Conservation (phyloP, 1,140 invertebrate genomes). For the Drosophila sturtevanti region DNA sequence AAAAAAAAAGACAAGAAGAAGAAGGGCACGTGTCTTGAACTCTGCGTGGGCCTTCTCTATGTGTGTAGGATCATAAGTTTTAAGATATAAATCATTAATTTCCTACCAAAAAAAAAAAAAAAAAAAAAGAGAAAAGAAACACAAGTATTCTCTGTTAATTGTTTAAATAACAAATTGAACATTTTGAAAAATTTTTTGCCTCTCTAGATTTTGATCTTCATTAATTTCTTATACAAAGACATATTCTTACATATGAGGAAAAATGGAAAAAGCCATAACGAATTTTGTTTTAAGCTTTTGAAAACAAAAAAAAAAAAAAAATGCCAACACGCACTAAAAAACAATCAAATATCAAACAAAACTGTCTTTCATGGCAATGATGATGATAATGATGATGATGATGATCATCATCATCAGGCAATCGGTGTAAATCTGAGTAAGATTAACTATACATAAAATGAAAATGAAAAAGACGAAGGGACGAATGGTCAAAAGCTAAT, state of each 20-base stretch:
- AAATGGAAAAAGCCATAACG: constrained; percentile 42
- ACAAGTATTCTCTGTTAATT: neutral
- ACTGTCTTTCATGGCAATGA: constrained; percentile 32
- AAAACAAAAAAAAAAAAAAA: constrained; percentile 37
- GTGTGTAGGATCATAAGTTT: constrained; percentile 3
- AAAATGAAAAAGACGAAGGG: constrained; percentile 33
- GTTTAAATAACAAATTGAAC: constrained; percentile 1
- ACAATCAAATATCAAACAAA: neutral
- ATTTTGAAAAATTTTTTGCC: neutral
- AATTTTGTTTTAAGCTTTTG: constrained; percentile 55
- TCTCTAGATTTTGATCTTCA: constrained; percentile 26
- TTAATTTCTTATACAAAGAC: constrained; percentile 30
- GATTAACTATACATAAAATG: constrained; percentile 47
- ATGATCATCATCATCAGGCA: constrained; percentile 54
- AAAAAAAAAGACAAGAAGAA: neutral
- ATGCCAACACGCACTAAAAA: constrained; percentile 58
- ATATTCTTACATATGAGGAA: constrained; percentile 16
- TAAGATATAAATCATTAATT: constrained; percentile 15
- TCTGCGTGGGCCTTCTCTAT: constrained; percentile 35
- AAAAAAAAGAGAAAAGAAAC: neutral
- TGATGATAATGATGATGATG: constrained; percentile 23
- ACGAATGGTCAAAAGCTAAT: constrained; percentile 72
- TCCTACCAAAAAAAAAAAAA: neutral
- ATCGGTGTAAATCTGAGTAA: constrained; percentile 58
- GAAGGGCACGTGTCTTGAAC: constrained; percentile 35